Base-by-base conservation (phyloP, 2,113 vertebrate species). In the Aptenodytes forsteri region DNA sequence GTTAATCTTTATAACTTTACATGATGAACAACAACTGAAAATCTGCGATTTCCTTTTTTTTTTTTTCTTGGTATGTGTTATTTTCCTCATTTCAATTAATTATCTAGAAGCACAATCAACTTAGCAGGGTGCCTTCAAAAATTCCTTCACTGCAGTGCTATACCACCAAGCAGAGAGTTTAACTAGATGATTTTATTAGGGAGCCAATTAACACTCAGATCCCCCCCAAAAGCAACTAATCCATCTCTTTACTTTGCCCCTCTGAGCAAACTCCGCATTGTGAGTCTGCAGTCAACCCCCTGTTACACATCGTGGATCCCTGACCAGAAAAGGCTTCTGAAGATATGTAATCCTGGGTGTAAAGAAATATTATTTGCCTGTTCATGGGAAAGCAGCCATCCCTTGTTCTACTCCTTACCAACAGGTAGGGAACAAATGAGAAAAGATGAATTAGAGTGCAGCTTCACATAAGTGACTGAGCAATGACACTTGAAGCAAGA, bases 141-240 rank as follows among this genome's bases (percentile, higher is more conserved):
- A 87, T 96, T 42, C 65, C 38, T 93, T 88, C 73, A 78, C 70
- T 84, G 79, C 70, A 34, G 26, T 50, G 82, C 58, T 93, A 34
- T 32, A 83, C 67, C 50, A 94, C 83, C 7, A 77, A 97, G 73
- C 75, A 97, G 77, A 91, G 83, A 92, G 70, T 92, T 97, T 97
- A 97, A 97, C 82, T 78, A 83, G 88, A 93, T 93, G 46, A 81
- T 97, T 97, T 97, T 97, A 97, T 96, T 97, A 98, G 62, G 85
- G 77, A 97, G 54, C 25, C 44, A 96, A 97, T 98, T 98, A 98
- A 97, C 84, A 87, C 69, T 86, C 78, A 71, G 44, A 94, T 59
- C 21, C 40, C 72, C 4, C 4, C 1, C 30, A 86, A 97, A 97
- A 96, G 20, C 66, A 96, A 44, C 55, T 36, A 96, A 88, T 62